Evolutionary conservation across 37 sponge, comb jelly and placozoan genomes (phyloP), one percentile per base, ranked within the genome.

Genomic region (Lycopodina hypogea): DNA sequence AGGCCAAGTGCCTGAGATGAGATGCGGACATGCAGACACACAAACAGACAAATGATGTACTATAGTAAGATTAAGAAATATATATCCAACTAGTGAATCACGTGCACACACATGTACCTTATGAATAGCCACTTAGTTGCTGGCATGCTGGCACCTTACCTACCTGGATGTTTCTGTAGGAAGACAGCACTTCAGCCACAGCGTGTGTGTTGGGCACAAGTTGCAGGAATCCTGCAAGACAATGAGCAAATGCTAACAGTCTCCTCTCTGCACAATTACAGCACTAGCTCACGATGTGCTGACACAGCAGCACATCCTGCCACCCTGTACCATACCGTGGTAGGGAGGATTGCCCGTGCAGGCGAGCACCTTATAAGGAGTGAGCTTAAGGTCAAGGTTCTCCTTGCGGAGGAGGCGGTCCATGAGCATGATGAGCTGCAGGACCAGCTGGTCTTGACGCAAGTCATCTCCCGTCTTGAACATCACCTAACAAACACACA

Each of bases 301-400:
- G 82, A n/a, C 92, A 86, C 42, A 77, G 81, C 85, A 94, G 86
- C 30, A 94, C 77, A 76, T 94, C 92, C 92, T 95, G 61, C 34
- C 26, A 38, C 45, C 14, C n/a, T n/a, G n/a, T n/a, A n/a, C n/a
- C 1, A 15, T 32, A 61, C 40, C 56, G 42, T 28, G 52, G 45
- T 64, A 72, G 53, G 51, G 64, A 15, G 74, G 51, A 38, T 50
- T 60, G 89, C 98, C 80, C 24, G 96, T 90, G 71, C 92, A 91
- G 15, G 99, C 94, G 12, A 96, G 83, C 42, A 92, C 94, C 26
- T 87, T 83, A 80, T 96, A 99, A 26, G 99, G 99, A 29, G 92
- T 93, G 62, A 99, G 85, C 70, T 99, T 99, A 64, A 99, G 93
- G 87, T 99, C 96, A 40, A 99, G 86, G 58, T 93, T 93, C 83